phyloP scores from a whole-genome alignment of 2,888 invertebrate genomes.

The Acronicta leporina region DNA sequence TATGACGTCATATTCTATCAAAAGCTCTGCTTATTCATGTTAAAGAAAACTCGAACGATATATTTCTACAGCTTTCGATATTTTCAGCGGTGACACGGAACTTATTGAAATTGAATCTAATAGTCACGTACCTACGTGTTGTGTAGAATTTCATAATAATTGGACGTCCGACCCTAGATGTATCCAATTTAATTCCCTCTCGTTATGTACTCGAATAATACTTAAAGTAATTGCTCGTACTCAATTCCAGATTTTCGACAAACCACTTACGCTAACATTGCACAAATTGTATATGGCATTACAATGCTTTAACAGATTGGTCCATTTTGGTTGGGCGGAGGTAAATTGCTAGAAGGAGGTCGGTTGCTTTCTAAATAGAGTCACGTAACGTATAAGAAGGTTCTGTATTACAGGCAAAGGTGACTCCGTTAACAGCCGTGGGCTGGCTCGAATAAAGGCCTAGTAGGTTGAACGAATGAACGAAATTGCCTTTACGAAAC shows the following conservation, averaged over 20 bases:
- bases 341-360: conserved; percentile 78
- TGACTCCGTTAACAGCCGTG: conserved; percentile 65
- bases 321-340: conserved; percentile 70
- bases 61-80: conserved; percentile 55
- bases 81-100: conserved; percentile 49
- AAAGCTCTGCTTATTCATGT: conserved; percentile 43
- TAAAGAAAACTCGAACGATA: conserved; percentile 48
- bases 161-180: conserved; percentile 49
- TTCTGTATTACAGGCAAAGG: conserved; percentile 71
- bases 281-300: conserved; percentile 66
- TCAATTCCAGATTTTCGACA: conserved; percentile 53
- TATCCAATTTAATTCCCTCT: conserved; percentile 57
- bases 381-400: conserved; percentile 82
- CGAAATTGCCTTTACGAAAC: conserved; percentile 61
- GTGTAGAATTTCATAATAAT: conserved; percentile 55
- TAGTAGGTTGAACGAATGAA: conserved; percentile 63
- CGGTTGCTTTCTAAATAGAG: conserved; percentile 80
- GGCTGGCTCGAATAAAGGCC: conserved; percentile 62
- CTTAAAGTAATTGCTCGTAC: conserved; percentile 57
- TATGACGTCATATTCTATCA: conserved; percentile 33
- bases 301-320: conserved; percentile 77
- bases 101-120: conserved; percentile 57
- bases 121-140: conserved; percentile 44
- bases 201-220: conserved; percentile 54
- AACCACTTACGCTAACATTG: conserved; percentile 62